These are phyloP conservation scores for Eurosta solidaginis DNA, from an alignment of 1,140 invertebrate species.

Conservation along the genomic window DNA sequence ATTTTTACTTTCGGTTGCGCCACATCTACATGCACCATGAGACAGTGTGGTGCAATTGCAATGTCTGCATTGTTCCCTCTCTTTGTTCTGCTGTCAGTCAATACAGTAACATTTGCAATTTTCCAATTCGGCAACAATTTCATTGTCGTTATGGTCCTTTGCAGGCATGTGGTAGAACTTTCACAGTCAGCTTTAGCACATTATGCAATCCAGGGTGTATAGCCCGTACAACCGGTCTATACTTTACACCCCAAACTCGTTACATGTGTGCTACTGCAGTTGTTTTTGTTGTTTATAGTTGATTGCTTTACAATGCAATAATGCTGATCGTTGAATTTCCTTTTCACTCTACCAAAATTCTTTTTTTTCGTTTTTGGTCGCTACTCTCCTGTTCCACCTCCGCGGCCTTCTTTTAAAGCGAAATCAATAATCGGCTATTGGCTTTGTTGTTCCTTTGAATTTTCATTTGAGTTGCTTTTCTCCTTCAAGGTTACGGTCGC, in stretches of 20 bases:
- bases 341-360: background rate
- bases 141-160: background rate
- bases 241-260: no score
- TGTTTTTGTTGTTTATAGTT: background rate
- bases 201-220: no score
- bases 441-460: background rate
- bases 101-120: background rate
- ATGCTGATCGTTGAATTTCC: background rate
- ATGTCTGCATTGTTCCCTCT: background rate
- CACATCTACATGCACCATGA: no score
- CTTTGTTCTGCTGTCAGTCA: background rate
- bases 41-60: background rate
- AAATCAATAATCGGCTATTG: background rate
- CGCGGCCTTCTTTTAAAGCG: no score
- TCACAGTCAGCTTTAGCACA: no score
- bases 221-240: no score
- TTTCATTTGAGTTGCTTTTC: background rate
- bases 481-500: background rate
- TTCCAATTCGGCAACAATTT: background rate
- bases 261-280: background rate
- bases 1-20: background rate
- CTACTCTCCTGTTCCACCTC: no score
- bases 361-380: background rate
- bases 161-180: no score
- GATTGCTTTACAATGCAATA: background rate